These are phyloP conservation scores for Misgurnus anguillicaudatus DNA, from an alignment of 2,113 vertebrate genomes.

Conservation along the genomic window DNA sequence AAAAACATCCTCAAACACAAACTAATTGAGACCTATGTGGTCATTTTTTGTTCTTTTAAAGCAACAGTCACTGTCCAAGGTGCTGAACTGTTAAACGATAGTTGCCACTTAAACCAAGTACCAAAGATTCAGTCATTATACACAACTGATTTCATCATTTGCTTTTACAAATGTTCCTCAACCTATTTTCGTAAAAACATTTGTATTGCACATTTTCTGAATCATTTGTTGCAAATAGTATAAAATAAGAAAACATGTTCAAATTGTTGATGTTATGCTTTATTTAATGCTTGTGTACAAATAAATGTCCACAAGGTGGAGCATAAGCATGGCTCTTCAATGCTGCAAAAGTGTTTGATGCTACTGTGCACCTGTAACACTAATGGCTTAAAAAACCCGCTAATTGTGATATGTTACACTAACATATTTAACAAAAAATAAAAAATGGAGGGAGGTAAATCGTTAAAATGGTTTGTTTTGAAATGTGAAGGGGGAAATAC, in stretches of 20 bases:
- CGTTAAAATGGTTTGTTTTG: background rate
- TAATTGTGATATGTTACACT: background rate
- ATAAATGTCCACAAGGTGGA: constrained; percentile 46
- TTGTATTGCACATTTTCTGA: background rate
- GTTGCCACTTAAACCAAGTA: background rate
- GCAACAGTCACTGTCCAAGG: background rate
- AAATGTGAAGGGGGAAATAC: background rate
- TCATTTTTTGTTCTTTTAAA: background rate
- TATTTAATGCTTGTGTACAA: background rate
- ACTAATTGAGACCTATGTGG: background rate
- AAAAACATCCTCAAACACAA: background rate
- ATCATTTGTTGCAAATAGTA: background rate
- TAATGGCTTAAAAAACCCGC: background rate
- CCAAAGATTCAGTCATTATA: background rate
- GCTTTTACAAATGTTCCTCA: background rate
- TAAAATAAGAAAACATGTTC: background rate
- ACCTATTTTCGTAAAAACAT: background rate
- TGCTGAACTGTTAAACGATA: constrained; percentile 5
- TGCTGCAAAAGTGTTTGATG: constrained; percentile 13
- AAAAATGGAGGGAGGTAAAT: background rate
- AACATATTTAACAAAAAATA: background rate
- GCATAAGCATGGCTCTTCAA: background rate
- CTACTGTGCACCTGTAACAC: constrained; percentile 19
- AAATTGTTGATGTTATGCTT: background rate
- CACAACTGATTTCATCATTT: background rate